These are phyloP conservation scores for Tribolium madens DNA, from an alignment of 1,140 invertebrate species.

Conservation along the genomic window DNA sequence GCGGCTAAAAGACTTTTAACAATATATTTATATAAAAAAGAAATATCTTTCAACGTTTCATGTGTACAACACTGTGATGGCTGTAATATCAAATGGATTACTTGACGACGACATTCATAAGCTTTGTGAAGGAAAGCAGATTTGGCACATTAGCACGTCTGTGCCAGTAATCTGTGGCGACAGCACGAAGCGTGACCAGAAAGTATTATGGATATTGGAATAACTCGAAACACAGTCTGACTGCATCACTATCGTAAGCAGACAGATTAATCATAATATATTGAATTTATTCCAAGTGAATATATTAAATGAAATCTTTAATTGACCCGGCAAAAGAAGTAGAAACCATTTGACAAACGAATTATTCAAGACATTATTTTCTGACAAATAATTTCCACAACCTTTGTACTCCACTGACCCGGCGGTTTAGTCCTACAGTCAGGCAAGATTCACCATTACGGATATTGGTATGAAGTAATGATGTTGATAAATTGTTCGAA, in stretches of 20 bases:
- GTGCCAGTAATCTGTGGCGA: slow-evolving; percentile 62
- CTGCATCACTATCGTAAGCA: slow-evolving; percentile 8
- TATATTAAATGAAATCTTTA: no score
- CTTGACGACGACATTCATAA: slow-evolving; percentile 42
- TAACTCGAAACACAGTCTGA: slow-evolving; percentile 23
- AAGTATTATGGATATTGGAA: slow-evolving; percentile 55
- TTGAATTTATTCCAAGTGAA: no score
- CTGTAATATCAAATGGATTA: slow-evolving; percentile 32
- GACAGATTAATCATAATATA: background rate
- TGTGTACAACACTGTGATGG: background rate
- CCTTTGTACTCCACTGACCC: no score
- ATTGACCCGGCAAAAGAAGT: no score
- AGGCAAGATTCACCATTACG: no score
- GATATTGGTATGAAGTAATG: no score
- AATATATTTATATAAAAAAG: background rate
- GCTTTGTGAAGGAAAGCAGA: slow-evolving; percentile 56
- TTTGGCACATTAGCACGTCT: slow-evolving; percentile 60
- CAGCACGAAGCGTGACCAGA: slow-evolving; percentile 63
- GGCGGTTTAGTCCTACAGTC: no score
- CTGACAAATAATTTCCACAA: no score
- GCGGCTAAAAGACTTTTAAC: background rate
- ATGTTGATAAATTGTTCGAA: no score
- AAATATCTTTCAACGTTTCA: background rate
- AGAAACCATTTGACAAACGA: no score
- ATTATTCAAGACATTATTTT: no score